Base-by-base conservation (phyloP, 1,140 invertebrate genomes). In the Ephestia elutella region DNA sequence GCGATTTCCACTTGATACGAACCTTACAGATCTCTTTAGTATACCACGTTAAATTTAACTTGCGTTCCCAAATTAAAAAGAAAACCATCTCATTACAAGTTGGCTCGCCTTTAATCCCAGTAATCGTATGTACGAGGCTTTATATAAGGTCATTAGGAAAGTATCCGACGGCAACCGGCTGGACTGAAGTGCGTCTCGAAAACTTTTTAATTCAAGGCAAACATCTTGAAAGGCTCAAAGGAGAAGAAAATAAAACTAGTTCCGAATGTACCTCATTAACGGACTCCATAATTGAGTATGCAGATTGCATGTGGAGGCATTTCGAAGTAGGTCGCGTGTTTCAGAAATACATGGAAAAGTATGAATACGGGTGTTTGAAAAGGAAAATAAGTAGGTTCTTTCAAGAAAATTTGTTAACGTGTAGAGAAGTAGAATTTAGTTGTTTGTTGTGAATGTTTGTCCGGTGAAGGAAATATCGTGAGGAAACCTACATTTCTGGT, bases 131-230 rank as follows among this genome's bases (percentile, higher is more conserved):
- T 25, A 25, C 21, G 21, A n/a, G 21, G 2, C 21, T 25, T 25
- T 25, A 73, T 17, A 32, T 73, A 69, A 71, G 73, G 66, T 73
- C 71, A 78, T 79, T 79, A 80, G 68, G 63, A 56, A 30, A 75
- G 65, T 75, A 82, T 77, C 71, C 64, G 59, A 64, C 73, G 70
- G 62, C 57, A 77, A 71, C 71, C 70, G 80, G 71, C 67, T 62
- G 70, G 59, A 57, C 59, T 59, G 57, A 56, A 55, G 25, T 62
- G 72, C 63, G 56, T 54, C 65, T 72, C 70, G 65, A 66, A 78
- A 86, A 82, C 68, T 81, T 86, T 83, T 82, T 82, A 80, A 82
- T 82, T 82, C 75, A 77, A 82, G 64, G 70, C 73, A 76, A 83
- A 79, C 75, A 78, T 80, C 68, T 68, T 70, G 63, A 70, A 71